Percentiles rank a stretch among this genome's conserved stretches.
phyloP scores from a whole-genome alignment of 2,888 invertebrate genomes.

The Baccha elongata region DNA sequence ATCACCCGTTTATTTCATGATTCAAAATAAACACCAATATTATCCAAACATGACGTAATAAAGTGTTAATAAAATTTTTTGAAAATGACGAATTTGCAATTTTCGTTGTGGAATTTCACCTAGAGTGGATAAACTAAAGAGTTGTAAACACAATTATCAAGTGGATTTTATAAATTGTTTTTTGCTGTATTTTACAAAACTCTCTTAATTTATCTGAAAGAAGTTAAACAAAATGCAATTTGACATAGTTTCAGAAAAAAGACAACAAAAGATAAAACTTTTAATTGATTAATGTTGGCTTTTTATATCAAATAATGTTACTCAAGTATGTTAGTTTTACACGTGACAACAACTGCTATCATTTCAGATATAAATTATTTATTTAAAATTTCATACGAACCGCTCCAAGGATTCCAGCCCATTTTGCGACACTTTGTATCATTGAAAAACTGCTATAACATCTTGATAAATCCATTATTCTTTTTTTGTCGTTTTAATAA shows the following conservation, averaged over 20 bases:
- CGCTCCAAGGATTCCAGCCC: constrained; percentile 58
- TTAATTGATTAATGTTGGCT: background rate
- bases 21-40: too few species aligned
- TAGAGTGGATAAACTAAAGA: too few species aligned
- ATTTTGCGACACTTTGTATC: constrained; percentile 44
- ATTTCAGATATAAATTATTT: background rate
- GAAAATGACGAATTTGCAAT: too few species aligned
- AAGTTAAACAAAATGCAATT: background rate
- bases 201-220: background rate
- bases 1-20: too few species aligned
- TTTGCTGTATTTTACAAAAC: background rate
- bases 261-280: background rate
- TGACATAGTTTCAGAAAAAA: background rate
- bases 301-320: background rate
- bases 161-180: too few species aligned
- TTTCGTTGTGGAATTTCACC: too few species aligned
- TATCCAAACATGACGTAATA: too few species aligned
- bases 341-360: constrained; percentile 17
- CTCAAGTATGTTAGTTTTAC: background rate
- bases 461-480: constrained; percentile 40
- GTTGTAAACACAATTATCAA: too few species aligned
- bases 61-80: too few species aligned
- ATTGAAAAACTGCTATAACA: constrained; percentile 53
- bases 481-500: background rate
- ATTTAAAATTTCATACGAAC: constrained; percentile 33